Conservation (phyloP, 1,140 invertebrate genomes). For the Drosophila murphyi region DNA sequence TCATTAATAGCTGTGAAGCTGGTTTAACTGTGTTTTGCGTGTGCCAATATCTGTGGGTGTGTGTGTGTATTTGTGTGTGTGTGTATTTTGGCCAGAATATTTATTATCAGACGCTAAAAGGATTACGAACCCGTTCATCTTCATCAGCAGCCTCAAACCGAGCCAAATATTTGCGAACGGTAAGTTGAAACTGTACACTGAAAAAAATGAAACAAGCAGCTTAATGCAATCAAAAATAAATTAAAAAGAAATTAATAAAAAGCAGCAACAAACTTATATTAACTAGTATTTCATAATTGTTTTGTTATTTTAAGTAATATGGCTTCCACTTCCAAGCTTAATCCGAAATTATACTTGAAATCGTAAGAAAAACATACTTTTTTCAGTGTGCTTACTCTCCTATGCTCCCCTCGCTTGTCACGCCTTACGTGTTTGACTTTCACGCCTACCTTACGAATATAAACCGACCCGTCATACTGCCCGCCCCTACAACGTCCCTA, state of each 20-base stretch:
- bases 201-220: too few relatives aligned
- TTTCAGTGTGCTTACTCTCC: not conserved
- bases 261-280: too few relatives aligned
- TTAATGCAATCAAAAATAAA: too few relatives aligned
- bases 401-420: not conserved
- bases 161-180: conserved; percentile 64
- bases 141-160: conserved; percentile 53
- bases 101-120: conserved; percentile 78
- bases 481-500: conserved; percentile 7
- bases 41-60: conserved; percentile 5
- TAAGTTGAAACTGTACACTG: conserved; percentile 56
- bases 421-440: conserved; percentile 69
- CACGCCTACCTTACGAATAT: conserved; percentile 52
- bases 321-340: too few relatives aligned
- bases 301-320: too few relatives aligned
- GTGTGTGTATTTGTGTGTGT: conserved; percentile 29
- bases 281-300: too few relatives aligned
- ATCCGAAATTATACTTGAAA: too few relatives aligned
- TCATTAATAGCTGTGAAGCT: conserved; percentile 48
- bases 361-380: not conserved
- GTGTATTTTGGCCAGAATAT: conserved; percentile 55
- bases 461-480: not conserved
- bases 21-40: not conserved
- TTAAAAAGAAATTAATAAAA: too few relatives aligned
- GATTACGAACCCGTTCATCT: conserved; percentile 76